Evolutionary conservation across 2,888 invertebrate genomes (phyloP), one percentile per base, ranked within the genome.

Genomic region (Prosapia bicincta): DNA sequence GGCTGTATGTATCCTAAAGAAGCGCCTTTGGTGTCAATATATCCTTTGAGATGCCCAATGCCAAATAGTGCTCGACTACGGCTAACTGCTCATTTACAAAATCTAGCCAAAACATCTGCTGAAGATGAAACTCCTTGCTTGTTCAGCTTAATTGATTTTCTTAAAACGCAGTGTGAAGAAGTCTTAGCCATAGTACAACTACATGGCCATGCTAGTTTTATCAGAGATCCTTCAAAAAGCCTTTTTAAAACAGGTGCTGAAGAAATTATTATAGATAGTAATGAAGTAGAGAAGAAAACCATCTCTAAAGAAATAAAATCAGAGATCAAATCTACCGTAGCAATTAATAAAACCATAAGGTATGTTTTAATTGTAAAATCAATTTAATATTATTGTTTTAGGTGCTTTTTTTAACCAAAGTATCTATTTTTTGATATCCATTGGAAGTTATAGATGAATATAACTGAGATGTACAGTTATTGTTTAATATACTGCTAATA

Each of bases 1-100:
- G 85, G 81, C 76, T 89, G 89, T 72, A 88, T 88, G 70, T 95
- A 94, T 84, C 94, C 94, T 0, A 90, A 88, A 81, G 92, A 93
- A 84, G 88, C 92, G 0, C 93, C 94, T 0, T 85, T 91, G 77
- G 86, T 94, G 78, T 93, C 91, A 82, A 85, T 93, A 65, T 91
- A 90, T 85, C 88, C 90, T 0, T 88, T 88, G 78, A 87, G 88
- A 68, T 88, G 88, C 67, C 85, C 86, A n/a, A 84, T 83, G 80
- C 92, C 93, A 1, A 88, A 89, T 68, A 84, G 89, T 76, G 86
- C 90, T 26, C 89, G 89, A 79, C 85, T 94, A 71, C 89, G 90
- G 82, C 88, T 94, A 79, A 90, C 90, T 1, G 88, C 89, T 76
- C 87, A 89, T 80, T 85, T 94, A 68, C 86, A 91, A 78, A 87